Percentiles rank a stretch among this genome's conserved stretches.
Evolutionary conservation across 1,140 invertebrate genomes (phyloP).

Genomic region (Luehdorfia chinensis): DNA sequence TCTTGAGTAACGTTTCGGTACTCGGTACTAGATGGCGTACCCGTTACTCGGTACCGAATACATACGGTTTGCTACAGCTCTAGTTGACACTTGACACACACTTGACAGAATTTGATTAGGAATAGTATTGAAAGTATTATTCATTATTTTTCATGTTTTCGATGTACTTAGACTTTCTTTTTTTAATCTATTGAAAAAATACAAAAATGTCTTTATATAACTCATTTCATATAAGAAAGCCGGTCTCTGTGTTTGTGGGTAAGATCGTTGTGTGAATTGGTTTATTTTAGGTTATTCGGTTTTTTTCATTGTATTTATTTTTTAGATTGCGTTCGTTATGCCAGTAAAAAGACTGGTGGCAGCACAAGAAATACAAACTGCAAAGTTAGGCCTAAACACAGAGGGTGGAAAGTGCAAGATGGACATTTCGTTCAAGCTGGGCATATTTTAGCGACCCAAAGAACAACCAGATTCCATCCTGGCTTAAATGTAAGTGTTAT

Average conservation of each 20-base stretch:
- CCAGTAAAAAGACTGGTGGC: conserved; percentile 83
- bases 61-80: too few relatives aligned
- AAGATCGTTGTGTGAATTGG: background rate
- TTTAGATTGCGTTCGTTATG: conserved; percentile 77
- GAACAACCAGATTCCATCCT: conserved; percentile 85
- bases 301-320: conserved; percentile 2
- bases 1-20: too few relatives aligned
- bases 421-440: conserved; percentile 80
- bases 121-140: too few relatives aligned
- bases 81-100: too few relatives aligned
- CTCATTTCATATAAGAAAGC: conserved; percentile 1
- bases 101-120: too few relatives aligned
- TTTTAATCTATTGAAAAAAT: too few relatives aligned
- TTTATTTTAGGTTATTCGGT: background rate
- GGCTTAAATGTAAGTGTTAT: conserved; percentile 83
- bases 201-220: too few relatives aligned
- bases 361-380: conserved; percentile 81
- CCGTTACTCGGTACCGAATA: too few relatives aligned
- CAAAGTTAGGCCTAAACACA: conserved; percentile 83
- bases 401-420: conserved; percentile 84
- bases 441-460: conserved; percentile 83
- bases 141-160: too few relatives aligned
- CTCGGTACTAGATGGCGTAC: too few relatives aligned
- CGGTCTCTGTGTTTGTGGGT: conserved; percentile 11
- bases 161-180: too few relatives aligned